Evolutionary conservation across 2,797 vertebrate species (phyloP), one percentile per base, ranked within the genome.

Genomic region (Alca torda): DNA sequence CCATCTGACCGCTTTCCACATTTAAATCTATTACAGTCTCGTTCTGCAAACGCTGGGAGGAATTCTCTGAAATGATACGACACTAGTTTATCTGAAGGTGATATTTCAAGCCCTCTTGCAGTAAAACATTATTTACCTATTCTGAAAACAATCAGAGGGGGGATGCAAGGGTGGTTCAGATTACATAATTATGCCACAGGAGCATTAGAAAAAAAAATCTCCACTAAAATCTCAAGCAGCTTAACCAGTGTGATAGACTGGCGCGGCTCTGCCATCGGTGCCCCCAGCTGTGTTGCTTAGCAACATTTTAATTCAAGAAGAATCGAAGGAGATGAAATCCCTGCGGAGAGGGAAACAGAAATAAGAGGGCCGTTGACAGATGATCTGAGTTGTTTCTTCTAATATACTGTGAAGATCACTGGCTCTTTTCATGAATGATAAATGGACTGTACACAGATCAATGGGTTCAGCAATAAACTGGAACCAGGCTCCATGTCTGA

Each of bases 351-450:
- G 98, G 98, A 98, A 98, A 98, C 98, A 98, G 98, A 98, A 99
- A 98, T 98, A 98, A 98, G 98, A 98, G 98, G 97, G 98, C 98
- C 97, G 97, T 98, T 99, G 98, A 99, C 98, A 98, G 98, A 99
- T 98, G 98, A 99, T 99, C 98, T 98, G 98, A 98, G 98, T 98
- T 98, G 98, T 99, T 99, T 98, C 98, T 98, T 98, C 98, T 99
- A 98, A 99, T 99, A 98, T 98, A 99, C 98, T 99, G 98, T 98
- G 98, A 99, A 98, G 98, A 99, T 99, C 98, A 98, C 98, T 98
- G 98, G 98, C 98, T 98, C 98, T 98, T 98, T 99, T 98, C 98
- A 98, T 98, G 98, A 99, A 99, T 99, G 99, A 99, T 99, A 98
- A 99, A 99, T 98, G 98, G 98, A 98, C 98, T 98, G 98, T 98